Conservation (phyloP, 2,797 vertebrate species). For the Amphiprion clarkii region DNA sequence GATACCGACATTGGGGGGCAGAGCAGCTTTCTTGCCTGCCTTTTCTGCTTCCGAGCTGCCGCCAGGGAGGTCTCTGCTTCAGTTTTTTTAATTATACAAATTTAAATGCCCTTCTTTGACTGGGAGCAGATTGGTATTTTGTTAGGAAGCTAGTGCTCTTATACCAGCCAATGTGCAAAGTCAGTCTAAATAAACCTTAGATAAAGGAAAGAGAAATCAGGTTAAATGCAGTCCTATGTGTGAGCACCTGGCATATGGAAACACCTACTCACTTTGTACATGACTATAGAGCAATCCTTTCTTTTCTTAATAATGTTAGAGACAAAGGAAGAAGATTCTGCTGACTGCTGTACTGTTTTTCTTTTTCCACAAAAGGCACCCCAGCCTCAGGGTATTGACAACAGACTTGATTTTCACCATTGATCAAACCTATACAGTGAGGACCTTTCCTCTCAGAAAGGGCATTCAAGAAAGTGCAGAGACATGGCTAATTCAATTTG, state of each 20-base stretch:
- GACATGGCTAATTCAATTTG: slow-evolving; percentile 81
- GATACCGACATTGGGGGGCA: slow-evolving; percentile 75
- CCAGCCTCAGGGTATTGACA: slow-evolving; percentile 59
- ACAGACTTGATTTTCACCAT: slow-evolving; percentile 71
- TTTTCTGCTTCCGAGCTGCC: slow-evolving; percentile 48
- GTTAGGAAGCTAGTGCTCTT: slow-evolving; percentile 66
- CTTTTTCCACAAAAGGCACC: slow-evolving; percentile 35
- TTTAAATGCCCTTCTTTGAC: slow-evolving; percentile 68
- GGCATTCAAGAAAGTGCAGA: slow-evolving; percentile 71
- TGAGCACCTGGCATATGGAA: slow-evolving; percentile 64
- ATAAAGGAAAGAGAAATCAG: slow-evolving; percentile 68
- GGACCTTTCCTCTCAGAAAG: slow-evolving; percentile 62
- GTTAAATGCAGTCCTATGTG: slow-evolving; percentile 62
- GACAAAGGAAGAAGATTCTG: slow-evolving; percentile 32
- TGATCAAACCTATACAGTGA: slow-evolving; percentile 67
- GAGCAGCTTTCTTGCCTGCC: slow-evolving; percentile 64
- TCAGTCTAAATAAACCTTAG: slow-evolving; percentile 72
- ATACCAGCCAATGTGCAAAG: slow-evolving; percentile 64
- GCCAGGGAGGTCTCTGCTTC: slow-evolving; percentile 50
- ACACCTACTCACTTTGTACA: slow-evolving; percentile 72
- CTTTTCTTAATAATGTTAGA: slow-evolving; percentile 47
- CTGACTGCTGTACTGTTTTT: slow-evolving; percentile 39
- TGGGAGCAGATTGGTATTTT: slow-evolving; percentile 72
- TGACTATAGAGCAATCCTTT: slow-evolving; percentile 55
- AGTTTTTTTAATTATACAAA: slow-evolving; percentile 75